phyloP scores from a whole-genome alignment of 2,888 invertebrate genomes.

The Metacarcinus magister region DNA sequence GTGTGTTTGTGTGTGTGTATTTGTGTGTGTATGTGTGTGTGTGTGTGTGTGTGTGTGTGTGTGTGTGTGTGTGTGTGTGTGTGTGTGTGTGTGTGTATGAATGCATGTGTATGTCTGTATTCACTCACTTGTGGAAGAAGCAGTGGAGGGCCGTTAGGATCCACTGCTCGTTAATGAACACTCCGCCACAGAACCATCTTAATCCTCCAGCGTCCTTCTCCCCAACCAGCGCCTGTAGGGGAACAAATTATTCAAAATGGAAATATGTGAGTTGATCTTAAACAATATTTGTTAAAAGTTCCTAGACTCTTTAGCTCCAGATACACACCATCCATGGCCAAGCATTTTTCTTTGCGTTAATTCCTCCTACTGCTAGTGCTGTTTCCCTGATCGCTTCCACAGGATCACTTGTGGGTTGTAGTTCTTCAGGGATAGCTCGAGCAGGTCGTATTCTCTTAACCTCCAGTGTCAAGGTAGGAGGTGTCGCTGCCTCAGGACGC shows the following conservation, averaged over 20 bases:
- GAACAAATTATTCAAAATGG: background rate
- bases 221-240: conserved; percentile 66
- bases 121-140: background rate
- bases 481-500: background rate
- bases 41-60: too few relatives aligned
- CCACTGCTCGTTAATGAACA: conserved; percentile 70
- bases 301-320: background rate
- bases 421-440: background rate
- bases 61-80: too few relatives aligned
- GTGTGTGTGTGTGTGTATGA: background rate
- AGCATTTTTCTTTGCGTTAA: background rate
- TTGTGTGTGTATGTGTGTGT: too few relatives aligned
- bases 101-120: background rate
- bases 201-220: background rate
- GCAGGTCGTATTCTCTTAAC: background rate
- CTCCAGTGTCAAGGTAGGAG: background rate
- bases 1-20: too few relatives aligned
- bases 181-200: conserved; percentile 70
- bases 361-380: background rate
- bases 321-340: conserved; percentile 66
- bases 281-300: background rate
- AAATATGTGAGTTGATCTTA: background rate
- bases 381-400: rapidly evolving
- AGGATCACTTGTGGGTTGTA: background rate
- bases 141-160: background rate